phyloP scores from a whole-genome alignment of 1,140 invertebrate species.

The Cydia pomonella region DNA sequence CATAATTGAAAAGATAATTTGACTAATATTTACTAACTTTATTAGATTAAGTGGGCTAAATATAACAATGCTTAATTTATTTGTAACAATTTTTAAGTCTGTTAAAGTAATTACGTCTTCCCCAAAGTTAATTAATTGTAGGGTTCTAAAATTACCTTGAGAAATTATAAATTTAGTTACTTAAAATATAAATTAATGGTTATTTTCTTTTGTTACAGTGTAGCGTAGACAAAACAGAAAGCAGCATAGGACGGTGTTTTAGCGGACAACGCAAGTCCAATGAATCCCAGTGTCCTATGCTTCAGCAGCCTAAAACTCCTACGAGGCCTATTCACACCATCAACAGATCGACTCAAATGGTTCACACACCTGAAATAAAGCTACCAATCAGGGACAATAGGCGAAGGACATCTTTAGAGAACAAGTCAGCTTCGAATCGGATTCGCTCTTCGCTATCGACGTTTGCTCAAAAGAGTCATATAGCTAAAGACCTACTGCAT shows the following conservation, averaged over 20 bases:
- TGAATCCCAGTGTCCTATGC: slow-evolving; percentile 88
- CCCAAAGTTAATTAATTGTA: too few relatives aligned
- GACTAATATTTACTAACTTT: too few relatives aligned
- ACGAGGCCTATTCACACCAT: slow-evolving; percentile 74
- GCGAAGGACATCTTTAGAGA: slow-evolving; percentile 65
- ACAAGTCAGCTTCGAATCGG: slow-evolving; percentile 69
- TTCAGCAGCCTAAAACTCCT: slow-evolving; percentile 77
- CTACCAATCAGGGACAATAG: slow-evolving; percentile 55
- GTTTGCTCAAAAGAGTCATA: slow-evolving; percentile 77
- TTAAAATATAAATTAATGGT: background rate
- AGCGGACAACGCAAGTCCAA: slow-evolving; percentile 84
- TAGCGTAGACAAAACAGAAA: slow-evolving; percentile 81
- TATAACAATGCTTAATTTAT: too few relatives aligned
- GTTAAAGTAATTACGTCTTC: too few relatives aligned
- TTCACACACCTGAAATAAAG: slow-evolving; percentile 62
- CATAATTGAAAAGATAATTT: too few relatives aligned
- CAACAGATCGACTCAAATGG: slow-evolving; percentile 65
- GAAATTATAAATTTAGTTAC: too few relatives aligned
- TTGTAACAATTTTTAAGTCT: too few relatives aligned
- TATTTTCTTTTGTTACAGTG: slow-evolving; percentile 83
- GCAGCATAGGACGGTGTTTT: slow-evolving; percentile 83
- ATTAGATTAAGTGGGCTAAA: too few relatives aligned
- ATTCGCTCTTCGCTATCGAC: slow-evolving; percentile 75
- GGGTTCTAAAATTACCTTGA: too few relatives aligned
- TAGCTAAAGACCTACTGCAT: slow-evolving; percentile 73